Evolutionary conservation across 2,888 invertebrate species (phyloP), one percentile per base, ranked within the genome.

Genomic region (Phania funesta): DNA sequence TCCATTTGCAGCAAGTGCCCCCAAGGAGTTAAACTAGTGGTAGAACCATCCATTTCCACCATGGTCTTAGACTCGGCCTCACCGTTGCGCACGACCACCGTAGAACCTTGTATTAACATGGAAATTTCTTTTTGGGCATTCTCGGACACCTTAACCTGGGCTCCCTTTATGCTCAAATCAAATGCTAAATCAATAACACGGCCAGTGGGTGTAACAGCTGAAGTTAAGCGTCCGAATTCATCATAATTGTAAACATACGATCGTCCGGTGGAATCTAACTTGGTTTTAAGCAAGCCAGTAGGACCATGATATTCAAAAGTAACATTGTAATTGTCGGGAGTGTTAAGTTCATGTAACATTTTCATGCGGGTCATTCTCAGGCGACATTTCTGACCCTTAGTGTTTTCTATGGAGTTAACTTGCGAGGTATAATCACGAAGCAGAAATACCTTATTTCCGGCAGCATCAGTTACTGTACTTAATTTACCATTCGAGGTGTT

Each of bases 401-500:
- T 97, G 86, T 97, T 97, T 90, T 98, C 98, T 86, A 98, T 98
- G 0, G 98, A 97, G 87, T 97, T 98, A 0, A 98, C 98, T 86
- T 96, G 95, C 77, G 95, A 95, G 6, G 96, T 95, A 88, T 96
- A 96, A 88, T 97, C 96, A 32, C 96, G 92, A 9, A 96, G 90
- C 13, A 96, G 90, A 91, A 96, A 96, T 0, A 96, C 96, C 91
- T 96, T 96, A 87, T 97, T 97, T 60, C 97, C 97, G 4, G 97
- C 97, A 0, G 97, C 96, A 88, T 98, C 98, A 0, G 97, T 97
- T 0, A 99, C 97, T 0, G 97, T 96, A 87, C 96, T 97, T 20
- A 99, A 92, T 89, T 97, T 98, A 0, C 99, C 99, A 87, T 97
- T 98, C 87, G 97, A 98, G 0, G 98, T 98, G 89, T 98, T 98